These are phyloP conservation scores for Solea solea DNA, from an alignment of 2,113 vertebrate species.

Conservation along the genomic window DNA sequence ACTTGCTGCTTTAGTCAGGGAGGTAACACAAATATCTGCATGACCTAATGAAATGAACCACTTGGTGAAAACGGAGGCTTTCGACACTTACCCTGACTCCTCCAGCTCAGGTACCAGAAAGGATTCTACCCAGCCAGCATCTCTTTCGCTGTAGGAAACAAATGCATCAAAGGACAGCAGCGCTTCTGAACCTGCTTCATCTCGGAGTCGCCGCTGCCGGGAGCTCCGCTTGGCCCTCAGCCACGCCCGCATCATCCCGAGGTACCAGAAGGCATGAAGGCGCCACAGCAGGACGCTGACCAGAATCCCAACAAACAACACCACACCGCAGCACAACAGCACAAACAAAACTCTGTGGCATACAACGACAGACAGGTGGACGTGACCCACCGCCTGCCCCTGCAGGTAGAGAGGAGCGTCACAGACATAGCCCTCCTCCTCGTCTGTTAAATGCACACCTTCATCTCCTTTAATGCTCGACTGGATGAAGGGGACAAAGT, in stretches of 20 bases:
- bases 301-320: slow-evolving; percentile 65
- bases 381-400: slow-evolving; percentile 61
- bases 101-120: slow-evolving; percentile 89
- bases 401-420: slow-evolving; percentile 83
- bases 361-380: slow-evolving; percentile 70
- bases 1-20: too few relatives aligned
- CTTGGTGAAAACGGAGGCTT: too few relatives aligned
- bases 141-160: slow-evolving; percentile 91
- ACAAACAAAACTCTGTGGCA: slow-evolving; percentile 83
- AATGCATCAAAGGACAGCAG: slow-evolving; percentile 86
- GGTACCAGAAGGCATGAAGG: slow-evolving; percentile 87
- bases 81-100: slow-evolving; percentile 24
- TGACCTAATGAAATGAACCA: too few relatives aligned
- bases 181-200: fast-evolving
- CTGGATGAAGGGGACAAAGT: slow-evolving; percentile 83
- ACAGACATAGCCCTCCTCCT: slow-evolving; percentile 82
- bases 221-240: slow-evolving; percentile 86
- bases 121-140: slow-evolving; percentile 90
- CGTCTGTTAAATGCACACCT: slow-evolving; percentile 65
- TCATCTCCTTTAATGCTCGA: not conserved
- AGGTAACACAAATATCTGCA: too few relatives aligned
- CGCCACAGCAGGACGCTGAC: slow-evolving; percentile 54
- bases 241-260: slow-evolving; percentile 91
- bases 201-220: slow-evolving; percentile 52
- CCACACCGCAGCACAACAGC: slow-evolving; percentile 67